Base-by-base conservation (phyloP, 1,140 invertebrate genomes). In the Vollenhovia emeryi region DNA sequence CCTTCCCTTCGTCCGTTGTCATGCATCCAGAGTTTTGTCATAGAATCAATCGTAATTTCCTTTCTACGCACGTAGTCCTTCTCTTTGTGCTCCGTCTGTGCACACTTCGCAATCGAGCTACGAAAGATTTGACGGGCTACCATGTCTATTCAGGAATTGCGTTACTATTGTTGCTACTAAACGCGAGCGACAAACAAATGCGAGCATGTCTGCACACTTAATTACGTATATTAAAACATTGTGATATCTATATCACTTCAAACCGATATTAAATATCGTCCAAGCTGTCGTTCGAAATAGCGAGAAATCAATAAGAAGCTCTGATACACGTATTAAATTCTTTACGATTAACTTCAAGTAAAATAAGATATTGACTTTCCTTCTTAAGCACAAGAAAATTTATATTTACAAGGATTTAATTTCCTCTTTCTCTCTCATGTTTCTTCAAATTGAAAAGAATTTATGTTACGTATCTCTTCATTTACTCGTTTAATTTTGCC, bases 1-100 rank as follows among this genome's bases (percentile, higher is more conserved):
- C 15, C 45, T 82, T 82, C 24, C 18, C 24, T 27, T 71, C 57
- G 24, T 48, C 40, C 36, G 18, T 24, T 40, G 18, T 15, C 27
- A 24, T 7, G 24, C 50, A 64, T 66, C 1, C 13, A 52, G n/a
- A n/a, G 36, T 78, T 84, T 79, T 59, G 21, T 76, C 62, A 24
- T 21, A 21, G 50, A 71, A 55, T 57, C 36, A 71, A 69, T 80
- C 13, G 64, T 45, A 71, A 71, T 82, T 82, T 57, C 24, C 27
- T 84, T 84, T 84, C 59, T 45, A 30, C 8, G 82, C 82, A 84
- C 82, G 59, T 79, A 79, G 13, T 30, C 0, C 11, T 62, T 30
- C 36, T 64, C 27, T 40, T n/a, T 40, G 43, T 40, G n/a, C n/a
- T 43, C n/a, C 27, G 15, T 78, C 7, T 43, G 45, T 30, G 50